A percentile compares a stretch with the other conserved stretches of the same genome.
phyloP scores from a whole-genome alignment of 2,888 invertebrate genomes.

The Machimus rusticus region DNA sequence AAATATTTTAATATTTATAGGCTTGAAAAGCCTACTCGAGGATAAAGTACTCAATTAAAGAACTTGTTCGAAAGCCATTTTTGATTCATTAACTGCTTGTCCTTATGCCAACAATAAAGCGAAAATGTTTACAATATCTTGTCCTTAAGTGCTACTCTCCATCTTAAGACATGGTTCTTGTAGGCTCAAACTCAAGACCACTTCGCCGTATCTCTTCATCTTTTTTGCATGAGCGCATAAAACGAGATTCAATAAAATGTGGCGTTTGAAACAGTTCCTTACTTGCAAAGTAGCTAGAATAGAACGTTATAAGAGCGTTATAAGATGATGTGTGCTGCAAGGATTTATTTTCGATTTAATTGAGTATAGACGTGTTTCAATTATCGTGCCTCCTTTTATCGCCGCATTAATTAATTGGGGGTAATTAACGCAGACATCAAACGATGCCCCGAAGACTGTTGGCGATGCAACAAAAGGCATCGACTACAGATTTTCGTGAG shows the following conservation, averaged over 20 bases:
- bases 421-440: slow-evolving; percentile 10
- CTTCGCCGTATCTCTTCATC: not conserved
- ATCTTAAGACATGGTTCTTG: not conserved
- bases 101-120: not conserved
- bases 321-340: not conserved
- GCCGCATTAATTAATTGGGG: slow-evolving; percentile 14
- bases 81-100: not conserved
- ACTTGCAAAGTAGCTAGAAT: not conserved
- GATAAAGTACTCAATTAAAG: not conserved
- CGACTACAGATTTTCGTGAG: not conserved
- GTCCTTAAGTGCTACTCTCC: not conserved
- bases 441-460: not conserved
- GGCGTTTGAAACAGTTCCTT: not conserved
- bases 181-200: not conserved
- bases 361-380: not conserved
- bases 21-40: not conserved
- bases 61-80: not conserved
- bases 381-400: not conserved
- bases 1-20: not conserved
- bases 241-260: not conserved
- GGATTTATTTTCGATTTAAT: not conserved
- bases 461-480: not conserved
- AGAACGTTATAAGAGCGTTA: not conserved
- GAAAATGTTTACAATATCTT: not conserved
- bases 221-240: not conserved